Evolutionary conservation across 2,888 invertebrate species (phyloP).

Genomic region (Himalopsyche anomala): DNA sequence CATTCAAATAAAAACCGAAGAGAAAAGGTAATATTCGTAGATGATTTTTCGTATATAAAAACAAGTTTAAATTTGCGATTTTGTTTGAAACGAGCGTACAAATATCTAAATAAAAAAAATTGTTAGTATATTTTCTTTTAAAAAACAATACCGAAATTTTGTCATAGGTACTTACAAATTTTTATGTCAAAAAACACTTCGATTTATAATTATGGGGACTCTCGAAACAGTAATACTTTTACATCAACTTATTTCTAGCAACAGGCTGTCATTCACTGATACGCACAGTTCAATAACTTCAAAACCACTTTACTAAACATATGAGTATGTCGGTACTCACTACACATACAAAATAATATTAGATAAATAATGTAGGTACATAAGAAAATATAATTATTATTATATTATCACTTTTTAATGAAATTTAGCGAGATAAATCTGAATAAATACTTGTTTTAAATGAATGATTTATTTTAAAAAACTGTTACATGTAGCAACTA

Average conservation of each 20-base stretch:
- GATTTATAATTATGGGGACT: background rate
- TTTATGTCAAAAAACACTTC: background rate
- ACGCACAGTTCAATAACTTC: background rate
- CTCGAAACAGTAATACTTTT: background rate
- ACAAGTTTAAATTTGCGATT: background rate
- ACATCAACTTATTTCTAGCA: background rate
- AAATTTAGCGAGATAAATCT: background rate
- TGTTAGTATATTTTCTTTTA: no score
- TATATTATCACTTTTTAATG: background rate
- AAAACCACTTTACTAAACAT: background rate
- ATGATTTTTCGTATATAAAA: no score
- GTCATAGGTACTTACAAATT: background rate
- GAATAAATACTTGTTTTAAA: background rate
- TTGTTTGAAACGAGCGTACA: background rate
- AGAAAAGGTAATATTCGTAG: background rate
- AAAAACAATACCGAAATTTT: no score
- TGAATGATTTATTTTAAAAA: background rate
- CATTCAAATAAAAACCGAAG: background rate
- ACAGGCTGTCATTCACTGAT: background rate
- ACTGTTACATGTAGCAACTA: background rate
- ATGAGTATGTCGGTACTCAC: background rate
- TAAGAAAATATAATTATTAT: background rate
- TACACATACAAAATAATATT: no score
- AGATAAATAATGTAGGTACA: no score
- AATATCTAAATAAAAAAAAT: no score